Conservation (phyloP, 1,140 invertebrate genomes). For the Atta texana region DNA sequence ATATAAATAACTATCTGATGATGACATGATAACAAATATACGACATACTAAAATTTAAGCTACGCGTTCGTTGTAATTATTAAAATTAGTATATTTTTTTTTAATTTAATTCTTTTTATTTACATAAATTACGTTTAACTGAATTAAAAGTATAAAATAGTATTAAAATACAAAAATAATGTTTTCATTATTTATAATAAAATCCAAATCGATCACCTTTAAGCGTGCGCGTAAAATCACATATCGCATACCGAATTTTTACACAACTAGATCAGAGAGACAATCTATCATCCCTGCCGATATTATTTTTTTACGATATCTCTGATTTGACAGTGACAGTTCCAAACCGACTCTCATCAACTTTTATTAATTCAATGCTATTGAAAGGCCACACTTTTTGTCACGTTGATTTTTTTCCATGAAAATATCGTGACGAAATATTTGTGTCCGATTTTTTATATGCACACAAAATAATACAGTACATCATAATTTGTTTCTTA, state of each 20-base stretch:
- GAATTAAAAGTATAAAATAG: no score
- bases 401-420: not conserved
- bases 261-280: conserved; percentile 5
- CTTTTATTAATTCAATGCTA: conserved; percentile 25
- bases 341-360: conserved; percentile 29
- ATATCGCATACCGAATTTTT: conserved; percentile 30
- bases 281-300: conserved; percentile 10
- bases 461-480: not conserved
- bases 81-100: not conserved
- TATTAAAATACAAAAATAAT: not conserved
- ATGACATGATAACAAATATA: not conserved
- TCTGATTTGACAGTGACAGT: conserved; percentile 39
- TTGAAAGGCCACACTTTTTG: conserved; percentile 3
- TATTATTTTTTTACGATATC: conserved; percentile 47
- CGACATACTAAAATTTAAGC: not conserved
- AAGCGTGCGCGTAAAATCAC: conserved; percentile 28
- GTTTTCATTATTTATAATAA: not conserved
- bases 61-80: not conserved
- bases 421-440: conserved; percentile 2
- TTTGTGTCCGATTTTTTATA: not conserved
- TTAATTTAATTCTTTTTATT: not conserved
- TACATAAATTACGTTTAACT: not conserved
- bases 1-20: not conserved
- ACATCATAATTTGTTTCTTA: not conserved
- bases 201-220: conserved; percentile 22